These are phyloP conservation scores for Neoaliturus tenellus DNA, from an alignment of 2,888 invertebrate species.

Conservation along the genomic window DNA sequence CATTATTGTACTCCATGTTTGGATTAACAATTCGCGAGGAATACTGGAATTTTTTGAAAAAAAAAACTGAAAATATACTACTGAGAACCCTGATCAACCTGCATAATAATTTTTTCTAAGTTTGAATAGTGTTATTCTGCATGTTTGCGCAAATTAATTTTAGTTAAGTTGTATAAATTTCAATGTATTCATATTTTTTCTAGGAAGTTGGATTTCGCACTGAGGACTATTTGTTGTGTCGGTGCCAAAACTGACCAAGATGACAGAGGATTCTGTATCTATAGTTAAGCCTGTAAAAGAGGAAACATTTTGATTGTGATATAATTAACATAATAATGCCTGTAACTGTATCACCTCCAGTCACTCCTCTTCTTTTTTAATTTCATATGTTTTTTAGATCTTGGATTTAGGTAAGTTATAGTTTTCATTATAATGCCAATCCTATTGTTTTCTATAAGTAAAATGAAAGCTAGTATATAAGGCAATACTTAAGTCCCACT, in stretches of 20 bases:
- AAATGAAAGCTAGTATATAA: background rate
- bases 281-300: constrained; percentile 22
- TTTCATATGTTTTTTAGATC: constrained; percentile 4
- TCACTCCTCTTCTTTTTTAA: constrained; percentile 4
- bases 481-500: background rate
- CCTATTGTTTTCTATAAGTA: constrained; percentile 2
- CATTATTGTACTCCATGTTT: too few relatives aligned
- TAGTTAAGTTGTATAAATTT: background rate
- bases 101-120: background rate
- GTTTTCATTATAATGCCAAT: background rate
- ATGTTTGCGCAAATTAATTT: background rate
- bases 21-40: too few relatives aligned
- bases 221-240: constrained; percentile 18
- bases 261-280: background rate
- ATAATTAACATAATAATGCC: constrained; percentile 10
- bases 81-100: background rate
- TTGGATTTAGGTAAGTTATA: constrained; percentile 12
- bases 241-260: constrained; percentile 9
- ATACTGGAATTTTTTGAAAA: too few relatives aligned
- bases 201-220: constrained; percentile 15
- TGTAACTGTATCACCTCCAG: constrained; percentile 22
- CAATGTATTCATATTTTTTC: background rate
- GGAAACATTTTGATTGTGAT: constrained; percentile 26
- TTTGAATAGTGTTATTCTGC: background rate
- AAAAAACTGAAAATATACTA: too few relatives aligned